Base-by-base conservation (phyloP, 2,113 vertebrate genomes). In the Acrocephalus arundinaceus region DNA sequence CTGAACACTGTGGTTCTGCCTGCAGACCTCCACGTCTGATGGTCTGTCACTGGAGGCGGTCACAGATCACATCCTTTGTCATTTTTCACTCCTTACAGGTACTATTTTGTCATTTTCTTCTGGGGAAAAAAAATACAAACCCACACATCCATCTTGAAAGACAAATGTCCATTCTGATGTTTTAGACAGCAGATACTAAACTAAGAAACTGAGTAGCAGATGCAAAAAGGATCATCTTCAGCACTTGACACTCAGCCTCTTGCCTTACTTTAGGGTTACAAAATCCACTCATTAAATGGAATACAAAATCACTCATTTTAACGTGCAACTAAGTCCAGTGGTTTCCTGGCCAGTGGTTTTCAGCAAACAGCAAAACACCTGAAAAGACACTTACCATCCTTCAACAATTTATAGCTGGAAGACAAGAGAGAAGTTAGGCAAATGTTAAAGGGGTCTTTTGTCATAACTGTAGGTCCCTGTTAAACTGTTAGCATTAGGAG, bases 1-100 rank as follows among this genome's bases (percentile, higher is more conserved):
- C 46, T 23, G 37, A 89, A 30, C 58, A 35, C 11, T 0, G 0
- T 1, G 13, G 28, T 1, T 1, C 5, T 35, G n/a, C 68, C 84
- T 33, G 51, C 80, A 74, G 59, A 75, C 33, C 37, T 77, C 43
- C 23, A 27, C 2, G 0, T 15, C 25, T n/a, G 59, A 54, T 5
- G 19, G 43, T 39, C 48, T 65, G 48, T 24, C 71, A 79, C 21
- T 24, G 37, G 11, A 81, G 30, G 39, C 39, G 4, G 24, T 11
- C 30, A 55, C 0, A 59, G 31, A 65, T 74, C 35, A 35, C 35
- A 35, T 35, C 35, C 15, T 74, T 8, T 0, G 4, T 18, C 14
- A 43, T 68, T 61, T 61, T 31, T 54, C 62, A 62, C 22, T 61
- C 52, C 58, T 65, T 52, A 61, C 14, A 59, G 37, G 20, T 39